phyloP scores from a whole-genome alignment of 2,888 invertebrate genomes.

The Sinhomidia bicolor region DNA sequence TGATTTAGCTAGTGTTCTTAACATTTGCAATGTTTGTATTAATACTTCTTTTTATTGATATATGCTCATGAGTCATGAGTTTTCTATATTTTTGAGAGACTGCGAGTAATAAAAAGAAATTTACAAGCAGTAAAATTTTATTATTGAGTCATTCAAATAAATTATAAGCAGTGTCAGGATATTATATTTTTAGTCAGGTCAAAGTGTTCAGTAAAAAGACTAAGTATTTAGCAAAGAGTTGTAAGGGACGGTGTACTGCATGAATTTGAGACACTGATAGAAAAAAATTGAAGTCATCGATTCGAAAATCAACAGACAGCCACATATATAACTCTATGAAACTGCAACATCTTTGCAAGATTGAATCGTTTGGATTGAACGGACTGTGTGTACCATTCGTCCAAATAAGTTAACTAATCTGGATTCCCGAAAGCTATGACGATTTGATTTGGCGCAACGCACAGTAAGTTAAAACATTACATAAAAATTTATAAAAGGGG shows the following conservation, averaged over 20 bases:
- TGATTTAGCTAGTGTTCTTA: not conserved
- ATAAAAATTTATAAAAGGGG: too few relatives aligned
- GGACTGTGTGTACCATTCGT: not conserved
- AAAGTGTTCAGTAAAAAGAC: not conserved
- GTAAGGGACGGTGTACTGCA: too few relatives aligned
- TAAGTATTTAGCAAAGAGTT: not conserved
- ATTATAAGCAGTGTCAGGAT: not conserved
- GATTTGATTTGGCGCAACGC: conserved; percentile 67
- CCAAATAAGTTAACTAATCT: conserved; percentile 28
- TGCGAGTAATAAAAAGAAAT: not conserved
- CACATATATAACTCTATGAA: not conserved
- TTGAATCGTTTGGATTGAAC: conserved; percentile 41
- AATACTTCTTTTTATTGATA: not conserved
- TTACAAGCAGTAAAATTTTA: not conserved
- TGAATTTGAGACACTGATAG: not conserved
- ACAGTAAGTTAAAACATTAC: conserved; percentile 68
- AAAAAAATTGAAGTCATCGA: not conserved
- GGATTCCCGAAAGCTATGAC: conserved; percentile 71
- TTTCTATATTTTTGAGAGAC: conserved; percentile 13
- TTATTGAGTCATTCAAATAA: not conserved
- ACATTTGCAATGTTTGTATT: not conserved
- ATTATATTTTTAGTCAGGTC: not conserved
- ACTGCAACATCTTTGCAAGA: conserved; percentile 14
- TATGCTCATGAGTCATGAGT: not conserved
- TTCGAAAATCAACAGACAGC: not conserved